Percentiles rank a stretch among this genome's conserved stretches.
Evolutionary conservation across 2,888 invertebrate genomes (phyloP).

Genomic region (Laothoe populi): DNA sequence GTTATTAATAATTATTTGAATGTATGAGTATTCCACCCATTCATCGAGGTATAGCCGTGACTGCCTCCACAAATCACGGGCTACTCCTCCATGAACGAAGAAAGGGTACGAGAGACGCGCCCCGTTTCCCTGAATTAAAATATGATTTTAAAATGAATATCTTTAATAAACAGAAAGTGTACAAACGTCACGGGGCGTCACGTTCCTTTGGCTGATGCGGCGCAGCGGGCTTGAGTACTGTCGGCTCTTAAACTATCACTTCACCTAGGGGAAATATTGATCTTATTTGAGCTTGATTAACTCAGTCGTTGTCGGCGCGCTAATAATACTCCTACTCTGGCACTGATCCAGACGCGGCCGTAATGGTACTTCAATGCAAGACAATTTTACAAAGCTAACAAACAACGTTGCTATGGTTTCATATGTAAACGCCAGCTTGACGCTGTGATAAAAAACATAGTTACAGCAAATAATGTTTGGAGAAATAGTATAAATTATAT

Average conservation of each 20-base stretch:
- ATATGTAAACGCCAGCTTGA: neutral
- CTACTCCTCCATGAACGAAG: too few species aligned
- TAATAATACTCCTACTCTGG: slow-evolving; percentile 82
- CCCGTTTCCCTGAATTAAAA: too few species aligned
- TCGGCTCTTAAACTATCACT: slow-evolving; percentile 68
- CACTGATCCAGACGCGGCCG: slow-evolving; percentile 79
- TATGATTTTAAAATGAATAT: too few species aligned
- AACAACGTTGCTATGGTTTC: slow-evolving; percentile 43
- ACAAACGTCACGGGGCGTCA: too few species aligned
- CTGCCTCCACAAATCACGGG: too few species aligned
- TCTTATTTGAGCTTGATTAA: slow-evolving; percentile 84
- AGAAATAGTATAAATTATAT: too few species aligned
- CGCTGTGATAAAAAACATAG: neutral
- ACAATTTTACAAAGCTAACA: slow-evolving; percentile 78
- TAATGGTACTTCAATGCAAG: slow-evolving; percentile 82
- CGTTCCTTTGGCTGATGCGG: neutral
- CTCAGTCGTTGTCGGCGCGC: slow-evolving; percentile 78
- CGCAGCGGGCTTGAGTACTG: slow-evolving; percentile 12
- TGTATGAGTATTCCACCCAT: too few species aligned
- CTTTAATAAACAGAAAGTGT: too few species aligned
- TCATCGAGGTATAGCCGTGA: too few species aligned
- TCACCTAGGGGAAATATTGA: slow-evolving; percentile 80
- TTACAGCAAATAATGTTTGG: neutral
- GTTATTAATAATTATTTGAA: too few species aligned
- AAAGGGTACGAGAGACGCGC: too few species aligned